Evolutionary conservation across 2,797 vertebrate species (phyloP), one percentile per base, ranked within the genome.

Genomic region (Ciconia nigra): DNA sequence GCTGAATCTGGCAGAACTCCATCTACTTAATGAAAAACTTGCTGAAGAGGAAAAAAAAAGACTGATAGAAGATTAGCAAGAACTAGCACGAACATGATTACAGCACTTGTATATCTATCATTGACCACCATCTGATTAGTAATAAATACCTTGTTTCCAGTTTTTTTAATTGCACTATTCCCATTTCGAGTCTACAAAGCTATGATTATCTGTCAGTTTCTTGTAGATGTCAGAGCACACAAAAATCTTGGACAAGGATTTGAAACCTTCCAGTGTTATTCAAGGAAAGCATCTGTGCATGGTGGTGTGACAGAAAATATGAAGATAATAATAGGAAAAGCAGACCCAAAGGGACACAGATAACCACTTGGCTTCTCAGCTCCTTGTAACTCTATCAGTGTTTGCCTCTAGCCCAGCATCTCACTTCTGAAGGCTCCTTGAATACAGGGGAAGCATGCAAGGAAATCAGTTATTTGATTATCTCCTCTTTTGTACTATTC

Each of bases 21-120:
- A 91, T 82, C 37, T 84, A 28, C 51, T 96, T 97, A 96, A 96
- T 96, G 88, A 94, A 95, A 94, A 90, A 66, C 55, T 94, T 81
- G 70, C 24, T 90, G 66, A 95, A 84, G 81, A 89, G 47, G 15
- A 35, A 39, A 86, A 87, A 79, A 54, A 62, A 41, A 31, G 49
- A 25, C 39, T 71, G 73, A 63, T 59, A 92, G 72, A 91, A 77
- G 80, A 77, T 96, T 96, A 94, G 42, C 70, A 93, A 90, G 87
- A 90, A 42, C 93, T 80, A 90, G 85, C 62, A 95, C 3, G 66
- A 94, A 87, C 83, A 69, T 59, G 77, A 91, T 90, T 86, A 41
- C 41, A 91, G 37, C 25, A 44, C 72, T 83, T 91, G 16, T 62
- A 33, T 79, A 62, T 82, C 87, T 88, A 47, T 91, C 79, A 89